Evolutionary conservation across 1,140 invertebrate species (phyloP), one percentile per base, ranked within the genome.

Genomic region (Diachasma alloeum): DNA sequence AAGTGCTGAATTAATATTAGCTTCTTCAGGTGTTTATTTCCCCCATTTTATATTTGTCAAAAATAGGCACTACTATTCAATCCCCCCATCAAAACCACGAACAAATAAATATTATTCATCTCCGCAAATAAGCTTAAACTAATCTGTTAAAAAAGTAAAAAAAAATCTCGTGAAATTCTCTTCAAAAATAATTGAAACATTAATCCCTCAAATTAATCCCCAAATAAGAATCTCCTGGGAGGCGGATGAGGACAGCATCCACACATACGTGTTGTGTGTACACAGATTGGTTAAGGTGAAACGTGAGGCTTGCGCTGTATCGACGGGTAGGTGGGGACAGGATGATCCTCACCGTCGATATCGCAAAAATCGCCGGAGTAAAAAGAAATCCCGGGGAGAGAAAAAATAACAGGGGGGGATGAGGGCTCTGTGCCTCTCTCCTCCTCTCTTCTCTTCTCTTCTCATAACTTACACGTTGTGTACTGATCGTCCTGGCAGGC

Each of bases 391-490:
- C 17, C 11, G 24, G 24, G 19, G 59, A 13, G 59, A 26, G 59
- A 59, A 59, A 19, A 22, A 59, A 59, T 31, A 66, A 42, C 17
- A 42, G 46, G 66, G 68, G 19, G 59, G 56, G 19, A 56, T 69
- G 48, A 76, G 59, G 66, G 53, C 13, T 46, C 48, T 42, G 5
- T 63, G 24, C 19, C 59, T 26, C 59, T 26, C 68, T 31, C 31
- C 31, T 31, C 31, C 2, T 31, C 31, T 31, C n/a, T 37, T 37
- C 36, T 37, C 36, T 37, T 5, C 36, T 37, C 39, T 76, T 37
- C 74, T 76, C 74, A 76, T 76, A 76, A 76, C 74, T 76, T 76
- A 76, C 74, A 71, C 74, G 42, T 71, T 76, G 74, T 76, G 68
- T 76, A 76, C 74, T 71, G 74, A 76, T 76, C 74, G 74, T 76